Evolutionary conservation across 2,113 vertebrate genomes (phyloP).

Genomic region (Epinephelus moara): DNA sequence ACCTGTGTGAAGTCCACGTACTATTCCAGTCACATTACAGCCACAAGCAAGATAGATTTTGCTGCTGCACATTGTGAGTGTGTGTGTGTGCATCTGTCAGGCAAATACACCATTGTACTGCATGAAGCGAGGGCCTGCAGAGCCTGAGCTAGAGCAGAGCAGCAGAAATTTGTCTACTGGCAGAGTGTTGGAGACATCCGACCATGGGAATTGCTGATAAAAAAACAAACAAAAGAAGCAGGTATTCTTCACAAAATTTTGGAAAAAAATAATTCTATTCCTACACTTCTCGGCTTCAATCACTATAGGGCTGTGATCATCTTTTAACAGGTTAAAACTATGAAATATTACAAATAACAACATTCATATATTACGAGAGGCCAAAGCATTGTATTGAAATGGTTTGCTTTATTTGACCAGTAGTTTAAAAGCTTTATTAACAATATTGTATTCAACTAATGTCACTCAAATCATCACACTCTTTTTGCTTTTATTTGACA

Average conservation of each 20-base stretch:
- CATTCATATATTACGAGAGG: background rate
- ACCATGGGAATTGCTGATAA: background rate
- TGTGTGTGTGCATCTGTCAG: constrained; percentile 14
- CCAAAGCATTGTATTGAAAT: background rate
- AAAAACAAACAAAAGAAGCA: background rate
- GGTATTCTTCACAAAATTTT: background rate
- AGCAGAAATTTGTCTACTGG: constrained; percentile 11
- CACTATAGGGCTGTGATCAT: background rate
- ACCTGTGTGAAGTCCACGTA: background rate
- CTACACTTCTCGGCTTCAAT: background rate
- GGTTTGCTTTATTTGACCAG: background rate
- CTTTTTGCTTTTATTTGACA: background rate
- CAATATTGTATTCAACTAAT: background rate
- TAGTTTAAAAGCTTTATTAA: background rate
- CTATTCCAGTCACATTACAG: background rate
- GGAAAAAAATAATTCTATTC: background rate
- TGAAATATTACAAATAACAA: background rate
- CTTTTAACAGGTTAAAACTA: background rate
- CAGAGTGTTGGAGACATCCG: constrained; percentile 6
- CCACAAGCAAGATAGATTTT: background rate
- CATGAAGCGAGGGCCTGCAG: background rate
- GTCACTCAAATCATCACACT: background rate
- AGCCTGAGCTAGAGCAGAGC: background rate
- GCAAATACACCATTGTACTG: background rate
- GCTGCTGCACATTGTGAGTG: background rate